Conservation (phyloP, 2,113 vertebrate species). For the Micromys minutus region DNA sequence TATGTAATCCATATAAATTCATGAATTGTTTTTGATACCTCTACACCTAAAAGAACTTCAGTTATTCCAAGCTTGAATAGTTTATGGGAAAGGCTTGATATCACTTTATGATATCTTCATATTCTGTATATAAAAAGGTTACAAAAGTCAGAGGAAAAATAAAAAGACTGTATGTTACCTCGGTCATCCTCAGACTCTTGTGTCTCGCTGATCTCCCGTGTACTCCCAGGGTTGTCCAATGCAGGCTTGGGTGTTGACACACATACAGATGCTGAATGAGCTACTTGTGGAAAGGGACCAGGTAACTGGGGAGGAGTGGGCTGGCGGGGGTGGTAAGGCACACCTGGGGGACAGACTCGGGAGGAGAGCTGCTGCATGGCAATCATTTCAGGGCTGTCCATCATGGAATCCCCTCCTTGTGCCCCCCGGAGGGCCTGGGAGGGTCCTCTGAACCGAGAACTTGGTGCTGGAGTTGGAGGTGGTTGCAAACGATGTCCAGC, state of each 20-base stretch:
- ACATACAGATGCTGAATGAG: conserved; percentile 79
- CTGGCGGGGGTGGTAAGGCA: conserved; percentile 86
- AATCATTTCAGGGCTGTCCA: conserved; percentile 99
- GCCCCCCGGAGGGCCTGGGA: conserved; percentile 87
- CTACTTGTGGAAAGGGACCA: conserved; percentile 87
- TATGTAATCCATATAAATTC: too few species aligned
- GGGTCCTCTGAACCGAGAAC: conserved; percentile 80
- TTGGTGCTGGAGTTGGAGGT: background rate
- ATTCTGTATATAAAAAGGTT: background rate
- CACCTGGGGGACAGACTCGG: conserved; percentile 90
- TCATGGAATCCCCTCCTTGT: conserved; percentile 93
- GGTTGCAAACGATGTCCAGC: conserved; percentile 80
- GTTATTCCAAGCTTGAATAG: background rate
- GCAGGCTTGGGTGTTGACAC: conserved; percentile 78
- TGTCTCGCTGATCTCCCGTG: conserved; percentile 72
- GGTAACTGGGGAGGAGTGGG: conserved; percentile 81
- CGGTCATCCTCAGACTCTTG: conserved; percentile 76
- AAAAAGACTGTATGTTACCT: conserved; percentile 78
- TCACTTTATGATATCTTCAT: background rate
- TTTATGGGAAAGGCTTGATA: background rate
- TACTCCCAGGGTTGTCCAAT: conserved; percentile 68
- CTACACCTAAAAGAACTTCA: background rate
- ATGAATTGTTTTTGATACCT: background rate
- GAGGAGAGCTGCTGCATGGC: conserved; percentile 98
- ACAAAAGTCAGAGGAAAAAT: background rate